phyloP scores from a whole-genome alignment of 2,797 vertebrate species.

The Erethizon dorsatum region DNA sequence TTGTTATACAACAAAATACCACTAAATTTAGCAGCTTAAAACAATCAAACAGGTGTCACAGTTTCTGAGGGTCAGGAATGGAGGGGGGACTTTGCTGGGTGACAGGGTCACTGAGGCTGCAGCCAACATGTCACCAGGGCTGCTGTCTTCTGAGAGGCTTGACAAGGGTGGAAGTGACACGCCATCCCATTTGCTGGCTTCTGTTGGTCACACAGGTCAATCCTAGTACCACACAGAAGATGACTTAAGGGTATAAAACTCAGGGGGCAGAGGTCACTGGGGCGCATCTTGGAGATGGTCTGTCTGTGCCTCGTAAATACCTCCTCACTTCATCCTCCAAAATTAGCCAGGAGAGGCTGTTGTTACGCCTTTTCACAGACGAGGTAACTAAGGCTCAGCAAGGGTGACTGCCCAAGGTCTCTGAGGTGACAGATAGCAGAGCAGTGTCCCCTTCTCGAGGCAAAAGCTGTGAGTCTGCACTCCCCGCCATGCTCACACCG shows the following conservation, averaged over 20 bases:
- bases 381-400: neutral
- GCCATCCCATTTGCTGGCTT: neutral
- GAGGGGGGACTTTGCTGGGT: neutral
- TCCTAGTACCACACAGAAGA: neutral
- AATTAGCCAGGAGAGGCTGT: neutral
- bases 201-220: neutral
- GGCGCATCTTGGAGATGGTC: neutral
- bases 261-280: neutral
- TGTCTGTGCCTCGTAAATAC: neutral
- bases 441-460: neutral
- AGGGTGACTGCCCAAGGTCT: neutral
- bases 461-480: neutral
- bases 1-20: neutral
- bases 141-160: neutral
- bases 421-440: neutral
- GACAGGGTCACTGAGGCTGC: neutral
- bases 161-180: neutral
- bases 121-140: neutral
- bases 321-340: neutral
- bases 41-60: neutral
- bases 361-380: neutral
- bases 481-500: accelerated
- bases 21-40: constrained; percentile 30
- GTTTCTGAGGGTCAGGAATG: neutral
- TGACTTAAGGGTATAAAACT: neutral